Conservation (phyloP, 2,113 vertebrate genomes). For the Synchiropus splendidus region DNA sequence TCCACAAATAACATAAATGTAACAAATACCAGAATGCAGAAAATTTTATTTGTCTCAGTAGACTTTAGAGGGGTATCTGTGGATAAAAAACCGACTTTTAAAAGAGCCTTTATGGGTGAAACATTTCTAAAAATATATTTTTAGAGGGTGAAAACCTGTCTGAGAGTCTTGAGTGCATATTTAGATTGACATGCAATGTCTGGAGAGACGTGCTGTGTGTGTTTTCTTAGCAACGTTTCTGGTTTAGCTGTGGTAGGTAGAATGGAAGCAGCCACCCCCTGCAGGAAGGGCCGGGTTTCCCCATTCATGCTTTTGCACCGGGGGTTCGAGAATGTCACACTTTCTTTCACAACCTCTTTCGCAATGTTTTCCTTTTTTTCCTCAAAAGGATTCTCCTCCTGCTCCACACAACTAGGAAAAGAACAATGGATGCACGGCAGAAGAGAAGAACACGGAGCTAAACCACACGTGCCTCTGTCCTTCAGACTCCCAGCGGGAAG, state of each 20-base stretch:
- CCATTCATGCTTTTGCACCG: conserved; percentile 29
- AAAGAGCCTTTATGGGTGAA: too few species aligned
- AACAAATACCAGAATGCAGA: too few species aligned
- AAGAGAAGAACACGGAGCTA: not conserved
- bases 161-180: too few species aligned
- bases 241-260: conserved; percentile 13
- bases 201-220: not conserved
- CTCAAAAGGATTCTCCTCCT: not conserved
- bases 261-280: conserved; percentile 17
- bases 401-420: conserved; percentile 6
- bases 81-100: too few species aligned
- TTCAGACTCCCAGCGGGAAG: conserved; percentile 4
- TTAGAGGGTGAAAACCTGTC: too few species aligned
- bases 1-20: too few species aligned
- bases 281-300: conserved; percentile 28
- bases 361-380: not conserved
- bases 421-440: not conserved
- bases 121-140: too few species aligned
- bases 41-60: too few species aligned
- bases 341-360: conserved; percentile 20
- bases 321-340: conserved; percentile 14
- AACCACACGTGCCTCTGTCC: conserved; percentile 5
- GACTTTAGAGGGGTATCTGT: too few species aligned
- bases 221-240: too few species aligned
- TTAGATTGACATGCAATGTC: too few species aligned